These are phyloP conservation scores for Melieria picta DNA, from an alignment of 2,888 invertebrate species.

Conservation along the genomic window DNA sequence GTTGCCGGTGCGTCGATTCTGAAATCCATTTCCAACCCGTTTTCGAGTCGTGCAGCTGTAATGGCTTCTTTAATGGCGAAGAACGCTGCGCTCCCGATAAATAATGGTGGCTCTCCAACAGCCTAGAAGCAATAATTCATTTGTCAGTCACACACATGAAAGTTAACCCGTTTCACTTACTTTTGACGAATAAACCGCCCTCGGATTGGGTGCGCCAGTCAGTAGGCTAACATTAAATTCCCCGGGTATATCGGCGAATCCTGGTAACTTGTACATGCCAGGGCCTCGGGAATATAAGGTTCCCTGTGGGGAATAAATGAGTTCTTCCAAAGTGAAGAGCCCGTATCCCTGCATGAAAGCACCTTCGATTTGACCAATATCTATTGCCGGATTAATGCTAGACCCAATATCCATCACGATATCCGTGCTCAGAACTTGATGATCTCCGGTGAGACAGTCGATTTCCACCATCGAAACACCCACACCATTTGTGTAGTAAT, in stretches of 20 bases:
- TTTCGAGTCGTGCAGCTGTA: conserved; percentile 78
- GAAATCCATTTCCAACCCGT: conserved; percentile 71
- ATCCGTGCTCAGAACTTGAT: conserved; percentile 86
- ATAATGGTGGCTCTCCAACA: conserved; percentile 94
- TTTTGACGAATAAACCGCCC: conserved; percentile 96
- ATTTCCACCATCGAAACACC: conserved; percentile 91
- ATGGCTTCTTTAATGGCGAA: conserved; percentile 93
- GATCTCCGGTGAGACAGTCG: conserved; percentile 94
- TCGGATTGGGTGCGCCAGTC: conserved; percentile 88
- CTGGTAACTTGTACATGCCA: conserved; percentile 93
- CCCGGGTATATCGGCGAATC: conserved; percentile 89
- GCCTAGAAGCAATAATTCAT: conserved; percentile 71
- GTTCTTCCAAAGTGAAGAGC: conserved; percentile 88
- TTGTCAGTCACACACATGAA: background rate
- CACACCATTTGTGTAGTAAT: conserved; percentile 88
- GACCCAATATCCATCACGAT: conserved; percentile 98
- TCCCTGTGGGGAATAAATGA: conserved; percentile 87
- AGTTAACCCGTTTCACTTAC: conserved; percentile 65
- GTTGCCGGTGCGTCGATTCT: conserved; percentile 86
- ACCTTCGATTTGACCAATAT: conserved; percentile 96
- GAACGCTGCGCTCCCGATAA: conserved; percentile 86
- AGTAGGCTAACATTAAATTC: conserved; percentile 93
- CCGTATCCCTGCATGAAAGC: conserved; percentile 96
- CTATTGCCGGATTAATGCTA: conserved; percentile 95
- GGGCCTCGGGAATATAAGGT: conserved; percentile 86